Percentiles rank a stretch among this genome's conserved stretches.
These are phyloP conservation scores for Albula glossodonta DNA, from an alignment of 2,113 vertebrate genomes.

Conservation along the genomic window DNA sequence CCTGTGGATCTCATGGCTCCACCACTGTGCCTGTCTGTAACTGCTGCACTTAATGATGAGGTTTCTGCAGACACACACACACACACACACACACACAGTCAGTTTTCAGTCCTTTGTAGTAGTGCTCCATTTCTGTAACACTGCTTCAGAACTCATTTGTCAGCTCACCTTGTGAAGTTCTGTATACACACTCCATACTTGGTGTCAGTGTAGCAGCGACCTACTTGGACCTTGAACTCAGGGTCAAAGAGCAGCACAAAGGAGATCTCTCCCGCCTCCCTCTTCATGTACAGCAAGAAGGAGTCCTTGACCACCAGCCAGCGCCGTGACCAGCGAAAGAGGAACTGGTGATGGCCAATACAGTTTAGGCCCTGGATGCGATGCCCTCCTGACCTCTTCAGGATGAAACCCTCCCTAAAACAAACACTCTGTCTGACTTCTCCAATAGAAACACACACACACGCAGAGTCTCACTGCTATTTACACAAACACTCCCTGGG, in stretches of 20 bases:
- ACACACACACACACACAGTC: background rate
- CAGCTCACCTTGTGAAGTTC: constrained; percentile 76
- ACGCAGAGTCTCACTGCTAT: background rate
- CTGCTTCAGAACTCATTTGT: background rate
- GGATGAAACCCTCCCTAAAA: constrained; percentile 80
- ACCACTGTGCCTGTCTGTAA: constrained; percentile 85
- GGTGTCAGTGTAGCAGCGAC: constrained; percentile 71
- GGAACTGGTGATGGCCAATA: constrained; percentile 79
- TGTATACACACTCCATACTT: constrained; percentile 81
- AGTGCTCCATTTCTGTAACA: background rate
- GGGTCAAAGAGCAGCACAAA: constrained; percentile 87
- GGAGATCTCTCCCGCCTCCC: constrained; percentile 71
- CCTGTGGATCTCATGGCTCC: constrained; percentile 80
- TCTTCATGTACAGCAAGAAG: constrained; percentile 83
- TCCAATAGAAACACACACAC: background rate
- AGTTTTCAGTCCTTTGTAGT: background rate
- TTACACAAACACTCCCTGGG: background rate
- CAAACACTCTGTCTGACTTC: background rate
- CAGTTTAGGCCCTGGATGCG: constrained; percentile 82
- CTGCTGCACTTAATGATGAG: constrained; percentile 83
- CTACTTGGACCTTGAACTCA: constrained; percentile 77
- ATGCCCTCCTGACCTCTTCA: constrained; percentile 85
- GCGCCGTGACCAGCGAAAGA: constrained; percentile 85
- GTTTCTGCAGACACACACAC: constrained; percentile 57
- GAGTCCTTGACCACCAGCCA: constrained; percentile 91